A percentile compares a stretch with the other conserved stretches of the same genome.
These are phyloP conservation scores for Porphyrio hochstetteri DNA, from an alignment of 2,113 vertebrate species.

Conservation along the genomic window DNA sequence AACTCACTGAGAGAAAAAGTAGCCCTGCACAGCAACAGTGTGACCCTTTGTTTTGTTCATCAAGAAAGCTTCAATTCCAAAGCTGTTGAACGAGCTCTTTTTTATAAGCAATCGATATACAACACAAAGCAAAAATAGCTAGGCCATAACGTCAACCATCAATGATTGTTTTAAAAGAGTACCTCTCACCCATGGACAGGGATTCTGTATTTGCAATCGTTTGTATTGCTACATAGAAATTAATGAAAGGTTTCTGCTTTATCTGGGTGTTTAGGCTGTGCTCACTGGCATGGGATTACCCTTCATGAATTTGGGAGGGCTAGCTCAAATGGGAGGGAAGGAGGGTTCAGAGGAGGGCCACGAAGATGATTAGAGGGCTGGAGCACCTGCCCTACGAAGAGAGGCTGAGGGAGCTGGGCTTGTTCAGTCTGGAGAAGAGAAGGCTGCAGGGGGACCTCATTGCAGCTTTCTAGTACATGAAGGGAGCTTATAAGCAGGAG, in stretches of 20 bases:
- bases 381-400: too few species aligned
- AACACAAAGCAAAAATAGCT: background rate
- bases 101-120: background rate
- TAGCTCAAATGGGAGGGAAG: background rate
- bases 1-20: background rate
- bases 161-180: background rate
- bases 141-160: background rate
- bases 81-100: background rate
- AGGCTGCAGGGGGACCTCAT: too few species aligned
- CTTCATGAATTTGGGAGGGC: background rate
- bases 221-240: background rate
- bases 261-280: background rate
- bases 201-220: background rate
- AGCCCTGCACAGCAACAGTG: background rate
- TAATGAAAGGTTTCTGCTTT: background rate
- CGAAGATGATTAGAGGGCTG: too few species aligned
- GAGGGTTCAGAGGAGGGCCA: too few species aligned
- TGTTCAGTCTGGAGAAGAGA: too few species aligned
- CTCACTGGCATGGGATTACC: background rate
- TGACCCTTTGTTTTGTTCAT: background rate
- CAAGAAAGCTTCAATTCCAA: background rate
- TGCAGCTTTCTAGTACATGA: too few species aligned
- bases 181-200: background rate
- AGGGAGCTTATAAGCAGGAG: too few species aligned
- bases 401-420: too few species aligned